Conservation (phyloP, 2,888 invertebrate species). For the Drosophila fulvimacula region DNA sequence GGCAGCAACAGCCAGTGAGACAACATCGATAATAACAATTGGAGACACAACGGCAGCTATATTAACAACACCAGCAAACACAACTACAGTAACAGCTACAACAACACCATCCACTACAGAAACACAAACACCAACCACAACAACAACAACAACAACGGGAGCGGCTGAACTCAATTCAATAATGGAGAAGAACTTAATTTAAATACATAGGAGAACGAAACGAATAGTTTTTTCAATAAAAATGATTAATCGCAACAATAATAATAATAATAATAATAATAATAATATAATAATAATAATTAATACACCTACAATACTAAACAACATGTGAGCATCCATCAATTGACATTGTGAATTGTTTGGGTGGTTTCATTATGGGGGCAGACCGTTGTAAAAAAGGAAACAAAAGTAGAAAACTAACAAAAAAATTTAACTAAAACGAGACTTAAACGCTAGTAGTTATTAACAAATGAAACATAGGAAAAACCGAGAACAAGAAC, state of each 20-base stretch:
- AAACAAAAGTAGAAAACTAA: constrained; percentile 26
- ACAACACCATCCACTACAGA: constrained; percentile 32
- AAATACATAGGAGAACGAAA: constrained; percentile 49
- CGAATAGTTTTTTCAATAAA: constrained; percentile 62
- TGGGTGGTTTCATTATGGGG: constrained; percentile 40
- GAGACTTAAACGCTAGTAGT: constrained; percentile 58
- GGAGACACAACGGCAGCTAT: constrained; percentile 40
- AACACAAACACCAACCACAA: constrained; percentile 22
- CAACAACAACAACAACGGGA: constrained; percentile 55
- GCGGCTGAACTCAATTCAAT: constrained; percentile 57
- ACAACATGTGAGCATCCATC: constrained; percentile 48
- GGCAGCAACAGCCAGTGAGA: constrained; percentile 9
- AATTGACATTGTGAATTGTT: constrained; percentile 41
- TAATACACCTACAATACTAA: constrained; percentile 21
- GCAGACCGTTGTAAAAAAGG: constrained; percentile 46
- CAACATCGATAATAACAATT: constrained; percentile 41
- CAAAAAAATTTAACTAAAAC: constrained; percentile 29
- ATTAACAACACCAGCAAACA: constrained; percentile 14
- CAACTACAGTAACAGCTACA: constrained; percentile 33
- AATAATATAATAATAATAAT: constrained; percentile 28
- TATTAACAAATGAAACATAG: constrained; percentile 31
- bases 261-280: constrained; percentile 33
- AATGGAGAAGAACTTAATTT: constrained; percentile 65
- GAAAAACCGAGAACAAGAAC: constrained; percentile 6
- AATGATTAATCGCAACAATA: constrained; percentile 43